A percentile compares a stretch with the other conserved stretches of the same genome.
Conservation (phyloP, 2,888 invertebrate genomes). For the Alviniconcha strummeri region DNA sequence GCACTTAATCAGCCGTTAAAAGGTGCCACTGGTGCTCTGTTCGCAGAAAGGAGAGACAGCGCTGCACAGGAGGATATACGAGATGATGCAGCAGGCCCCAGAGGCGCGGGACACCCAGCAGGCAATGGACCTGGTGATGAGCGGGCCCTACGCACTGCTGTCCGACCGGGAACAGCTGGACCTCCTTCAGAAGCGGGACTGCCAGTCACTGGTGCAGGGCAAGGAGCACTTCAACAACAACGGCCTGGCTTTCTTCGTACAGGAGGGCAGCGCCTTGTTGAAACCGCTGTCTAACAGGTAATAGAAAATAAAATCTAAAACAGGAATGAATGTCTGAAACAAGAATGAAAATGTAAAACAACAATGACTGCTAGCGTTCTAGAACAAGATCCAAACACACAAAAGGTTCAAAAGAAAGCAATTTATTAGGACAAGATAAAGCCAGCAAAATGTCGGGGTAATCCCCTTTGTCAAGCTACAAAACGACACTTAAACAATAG, state of each 20-base stretch:
- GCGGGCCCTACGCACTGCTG: conserved; percentile 23
- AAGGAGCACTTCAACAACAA: conserved; percentile 40
- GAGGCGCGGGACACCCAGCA: conserved; percentile 39
- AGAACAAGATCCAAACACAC: no score
- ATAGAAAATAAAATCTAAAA: neutral
- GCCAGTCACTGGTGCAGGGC: conserved; percentile 32
- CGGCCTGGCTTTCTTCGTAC: conserved; percentile 37
- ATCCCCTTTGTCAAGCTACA: no score
- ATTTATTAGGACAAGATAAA: no score
- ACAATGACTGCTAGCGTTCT: no score
- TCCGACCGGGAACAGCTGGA: conserved; percentile 38
- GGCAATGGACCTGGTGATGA: conserved; percentile 39
- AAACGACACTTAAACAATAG: no score
- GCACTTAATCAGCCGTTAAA: no score
- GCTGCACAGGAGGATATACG: conserved; percentile 44
- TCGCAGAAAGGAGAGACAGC: conserved; percentile 23
- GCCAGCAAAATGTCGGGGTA: no score
- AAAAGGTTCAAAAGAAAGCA: no score
- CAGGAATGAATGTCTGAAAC: no score
- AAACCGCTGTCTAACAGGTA: conserved; percentile 23
- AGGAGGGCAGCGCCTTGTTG: conserved; percentile 8
- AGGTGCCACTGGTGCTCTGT: neutral
- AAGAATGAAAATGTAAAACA: no score
- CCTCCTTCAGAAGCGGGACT: conserved; percentile 29
- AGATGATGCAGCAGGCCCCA: conserved; percentile 43